Conservation (phyloP, 2,797 vertebrate species). For the Aviceda leuphotes region DNA sequence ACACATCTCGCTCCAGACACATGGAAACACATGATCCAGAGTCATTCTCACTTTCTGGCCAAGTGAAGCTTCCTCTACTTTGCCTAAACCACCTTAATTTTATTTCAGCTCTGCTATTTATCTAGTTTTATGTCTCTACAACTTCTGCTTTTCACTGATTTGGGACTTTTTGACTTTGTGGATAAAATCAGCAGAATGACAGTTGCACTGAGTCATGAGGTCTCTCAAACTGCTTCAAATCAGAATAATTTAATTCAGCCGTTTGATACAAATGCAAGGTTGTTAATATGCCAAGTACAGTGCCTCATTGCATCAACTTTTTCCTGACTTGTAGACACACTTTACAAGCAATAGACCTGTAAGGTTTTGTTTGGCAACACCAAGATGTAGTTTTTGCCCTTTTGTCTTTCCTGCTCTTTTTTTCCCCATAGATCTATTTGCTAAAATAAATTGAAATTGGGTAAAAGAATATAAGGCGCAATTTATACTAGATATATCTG, state of each 20-base stretch:
- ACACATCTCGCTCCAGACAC: background rate
- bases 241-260: background rate
- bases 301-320: background rate
- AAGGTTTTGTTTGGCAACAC: slow-evolving; percentile 55
- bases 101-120: background rate
- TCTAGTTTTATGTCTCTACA: background rate
- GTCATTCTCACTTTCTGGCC: background rate
- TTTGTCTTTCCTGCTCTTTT: slow-evolving; percentile 54
- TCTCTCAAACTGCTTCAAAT: background rate
- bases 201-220: background rate
- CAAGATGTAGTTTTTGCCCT: slow-evolving; percentile 52
- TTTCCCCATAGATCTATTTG: slow-evolving; percentile 75
- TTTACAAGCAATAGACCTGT: slow-evolving; percentile 29
- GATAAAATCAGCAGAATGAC: background rate
- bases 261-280: background rate
- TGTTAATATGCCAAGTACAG: background rate
- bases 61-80: background rate
- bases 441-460: slow-evolving; percentile 83
- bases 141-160: background rate
- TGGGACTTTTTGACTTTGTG: background rate
- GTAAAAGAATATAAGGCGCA: slow-evolving; percentile 77
- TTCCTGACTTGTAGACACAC: background rate
- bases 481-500: slow-evolving; percentile 81
- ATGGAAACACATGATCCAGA: background rate
- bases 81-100: background rate